Evolutionary conservation across 1,140 invertebrate species (phyloP).

Genomic region (Cyclina sinensis): DNA sequence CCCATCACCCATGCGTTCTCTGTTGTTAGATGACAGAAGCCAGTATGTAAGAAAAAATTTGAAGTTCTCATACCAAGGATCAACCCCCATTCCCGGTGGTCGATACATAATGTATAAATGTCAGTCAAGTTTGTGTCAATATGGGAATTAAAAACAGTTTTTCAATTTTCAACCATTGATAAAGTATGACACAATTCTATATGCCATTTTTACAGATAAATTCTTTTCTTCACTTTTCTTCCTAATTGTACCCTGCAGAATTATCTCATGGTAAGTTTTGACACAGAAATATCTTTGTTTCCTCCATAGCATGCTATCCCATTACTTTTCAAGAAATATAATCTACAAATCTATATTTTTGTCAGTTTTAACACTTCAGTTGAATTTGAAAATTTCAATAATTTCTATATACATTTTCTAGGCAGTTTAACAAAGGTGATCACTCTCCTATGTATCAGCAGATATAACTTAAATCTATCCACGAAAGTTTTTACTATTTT

Average conservation of each 20-base stretch:
- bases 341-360: background rate
- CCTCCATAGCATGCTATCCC: background rate
- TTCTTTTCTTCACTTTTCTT: too few species aligned
- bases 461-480: background rate
- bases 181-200: background rate
- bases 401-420: background rate
- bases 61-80: conserved; percentile 78
- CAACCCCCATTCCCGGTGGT: conserved; percentile 68
- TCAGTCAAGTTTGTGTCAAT: background rate
- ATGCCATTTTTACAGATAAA: background rate
- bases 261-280: too few species aligned
- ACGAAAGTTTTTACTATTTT: background rate
- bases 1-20: conserved; percentile 61
- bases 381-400: background rate
- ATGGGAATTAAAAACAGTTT: background rate
- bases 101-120: conserved; percentile 59
- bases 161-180: background rate
- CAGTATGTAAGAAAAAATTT: conserved; percentile 79
- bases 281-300: background rate
- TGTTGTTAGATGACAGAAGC: conserved; percentile 76
- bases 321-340: background rate
- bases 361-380: conserved; percentile 1
- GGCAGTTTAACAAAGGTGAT: background rate
- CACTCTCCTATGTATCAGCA: background rate
- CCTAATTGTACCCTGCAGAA: too few species aligned